Evolutionary conservation across 2,113 vertebrate genomes (phyloP).

Genomic region (Melanerpes formicivorus): DNA sequence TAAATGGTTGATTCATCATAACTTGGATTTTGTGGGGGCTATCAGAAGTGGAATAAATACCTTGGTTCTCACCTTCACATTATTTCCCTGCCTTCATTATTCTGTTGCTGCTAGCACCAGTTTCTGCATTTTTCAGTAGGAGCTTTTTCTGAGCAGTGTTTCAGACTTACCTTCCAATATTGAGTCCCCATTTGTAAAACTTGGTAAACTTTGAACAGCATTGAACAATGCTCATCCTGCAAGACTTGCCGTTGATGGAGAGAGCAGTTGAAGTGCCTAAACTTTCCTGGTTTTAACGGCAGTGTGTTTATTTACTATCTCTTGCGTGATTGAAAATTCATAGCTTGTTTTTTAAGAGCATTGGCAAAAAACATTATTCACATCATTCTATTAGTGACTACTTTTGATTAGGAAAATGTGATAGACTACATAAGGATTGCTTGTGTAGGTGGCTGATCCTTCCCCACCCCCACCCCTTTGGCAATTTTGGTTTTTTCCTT

Average conservation of each 20-base stretch:
- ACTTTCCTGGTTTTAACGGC: neutral
- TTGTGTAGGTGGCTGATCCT: neutral
- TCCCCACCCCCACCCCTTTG: accelerated
- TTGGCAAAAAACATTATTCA: neutral
- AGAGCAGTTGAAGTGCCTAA: neutral
- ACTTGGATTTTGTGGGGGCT: neutral
- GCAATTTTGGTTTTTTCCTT: neutral
- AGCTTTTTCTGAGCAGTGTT: neutral
- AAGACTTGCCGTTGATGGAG: neutral
- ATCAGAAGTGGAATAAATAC: neutral
- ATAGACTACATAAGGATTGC: neutral
- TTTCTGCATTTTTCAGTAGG: neutral
- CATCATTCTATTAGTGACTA: neutral
- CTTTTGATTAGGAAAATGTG: neutral
- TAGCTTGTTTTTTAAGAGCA: neutral
- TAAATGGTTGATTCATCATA: neutral
- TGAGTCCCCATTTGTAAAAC: neutral
- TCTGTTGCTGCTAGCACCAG: neutral
- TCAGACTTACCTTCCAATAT: neutral
- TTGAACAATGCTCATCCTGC: neutral
- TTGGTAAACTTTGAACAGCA: neutral
- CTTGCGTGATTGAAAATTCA: neutral
- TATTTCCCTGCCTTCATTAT: neutral
- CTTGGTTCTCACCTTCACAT: neutral
- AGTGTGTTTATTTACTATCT: neutral